A percentile compares a stretch with the other conserved stretches of the same genome.
Evolutionary conservation across 2,113 vertebrate genomes (phyloP).

Genomic region (Hippoglossus stenolepis): DNA sequence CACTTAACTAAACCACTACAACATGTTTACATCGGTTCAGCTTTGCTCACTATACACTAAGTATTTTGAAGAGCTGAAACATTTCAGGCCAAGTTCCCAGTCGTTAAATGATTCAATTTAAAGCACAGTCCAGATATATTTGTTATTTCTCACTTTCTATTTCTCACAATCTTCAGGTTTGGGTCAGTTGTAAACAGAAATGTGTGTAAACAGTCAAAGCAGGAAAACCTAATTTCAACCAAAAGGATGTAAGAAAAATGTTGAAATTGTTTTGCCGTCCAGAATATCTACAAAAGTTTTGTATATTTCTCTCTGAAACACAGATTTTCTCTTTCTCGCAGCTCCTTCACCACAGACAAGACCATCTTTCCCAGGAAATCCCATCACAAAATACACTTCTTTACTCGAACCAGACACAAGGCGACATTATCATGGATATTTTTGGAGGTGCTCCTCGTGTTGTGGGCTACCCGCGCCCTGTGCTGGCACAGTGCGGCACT

Average conservation of each 20-base stretch:
- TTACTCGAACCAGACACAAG: not conserved
- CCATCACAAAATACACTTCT: not conserved
- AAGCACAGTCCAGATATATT: no score
- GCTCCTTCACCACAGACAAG: conserved; percentile 24
- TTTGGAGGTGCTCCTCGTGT: conserved; percentile 91
- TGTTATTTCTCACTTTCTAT: no score
- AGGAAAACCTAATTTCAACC: no score
- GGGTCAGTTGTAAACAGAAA: no score
- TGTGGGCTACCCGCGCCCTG: conserved; percentile 90
- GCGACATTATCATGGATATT: conserved; percentile 83
- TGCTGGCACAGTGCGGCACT: conserved; percentile 83
- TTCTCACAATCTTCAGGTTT: no score
- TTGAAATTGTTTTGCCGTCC: no score
- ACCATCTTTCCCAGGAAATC: not conserved
- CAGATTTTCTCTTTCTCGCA: conserved; percentile 27
- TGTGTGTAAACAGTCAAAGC: no score
- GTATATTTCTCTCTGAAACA: not conserved
- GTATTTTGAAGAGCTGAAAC: not conserved
- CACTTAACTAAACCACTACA: not conserved
- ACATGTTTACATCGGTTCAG: conserved; percentile 14
- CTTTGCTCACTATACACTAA: no score
- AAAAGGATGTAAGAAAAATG: no score
- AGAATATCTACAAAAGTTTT: not conserved
- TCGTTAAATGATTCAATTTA: no score
- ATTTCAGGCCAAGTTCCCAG: not conserved